These are phyloP conservation scores for Lutra lutra DNA, from an alignment of 2,797 vertebrate genomes.

Conservation along the genomic window DNA sequence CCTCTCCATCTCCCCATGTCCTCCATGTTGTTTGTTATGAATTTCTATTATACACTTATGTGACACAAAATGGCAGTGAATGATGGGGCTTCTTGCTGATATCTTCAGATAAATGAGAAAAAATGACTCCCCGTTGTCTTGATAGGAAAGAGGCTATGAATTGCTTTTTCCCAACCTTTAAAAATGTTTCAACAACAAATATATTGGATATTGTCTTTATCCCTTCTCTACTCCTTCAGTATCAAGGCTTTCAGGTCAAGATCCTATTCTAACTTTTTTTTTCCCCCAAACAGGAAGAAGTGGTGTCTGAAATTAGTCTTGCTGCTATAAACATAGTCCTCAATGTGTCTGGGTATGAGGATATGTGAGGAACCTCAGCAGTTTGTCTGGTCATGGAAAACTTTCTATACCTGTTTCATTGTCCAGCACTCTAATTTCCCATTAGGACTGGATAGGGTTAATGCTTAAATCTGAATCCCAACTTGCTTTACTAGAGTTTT, in stretches of 20 bases:
- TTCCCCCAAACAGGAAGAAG: background rate
- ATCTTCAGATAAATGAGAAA: slow-evolving; percentile 38
- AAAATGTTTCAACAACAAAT: slow-evolving; percentile 49
- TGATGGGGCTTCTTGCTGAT: slow-evolving; percentile 5
- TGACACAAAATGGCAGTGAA: slow-evolving; percentile 48
- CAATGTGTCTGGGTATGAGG: background rate
- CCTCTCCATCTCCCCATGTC: too few relatives aligned
- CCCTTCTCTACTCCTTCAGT: background rate
- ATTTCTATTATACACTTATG: slow-evolving; percentile 23
- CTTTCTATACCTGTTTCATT: slow-evolving; percentile 12
- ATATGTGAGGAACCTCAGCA: background rate
- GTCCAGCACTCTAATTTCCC: background rate
- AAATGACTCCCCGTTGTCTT: background rate
- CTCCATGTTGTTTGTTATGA: too few relatives aligned
- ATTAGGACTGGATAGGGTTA: background rate
- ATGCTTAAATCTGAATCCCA: background rate
- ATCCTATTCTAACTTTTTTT: background rate
- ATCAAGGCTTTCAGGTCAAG: background rate
- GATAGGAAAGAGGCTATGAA: background rate
- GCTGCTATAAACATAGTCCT: background rate
- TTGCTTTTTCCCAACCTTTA: background rate
- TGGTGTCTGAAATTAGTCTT: slow-evolving; percentile 41
- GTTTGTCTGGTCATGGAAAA: background rate
- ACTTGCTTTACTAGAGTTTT: background rate
- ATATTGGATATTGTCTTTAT: background rate